A percentile compares a stretch with the other conserved stretches of the same genome.
These are phyloP conservation scores for Gymnothorax reevesii DNA, from an alignment of 2,797 vertebrate species.

Conservation along the genomic window DNA sequence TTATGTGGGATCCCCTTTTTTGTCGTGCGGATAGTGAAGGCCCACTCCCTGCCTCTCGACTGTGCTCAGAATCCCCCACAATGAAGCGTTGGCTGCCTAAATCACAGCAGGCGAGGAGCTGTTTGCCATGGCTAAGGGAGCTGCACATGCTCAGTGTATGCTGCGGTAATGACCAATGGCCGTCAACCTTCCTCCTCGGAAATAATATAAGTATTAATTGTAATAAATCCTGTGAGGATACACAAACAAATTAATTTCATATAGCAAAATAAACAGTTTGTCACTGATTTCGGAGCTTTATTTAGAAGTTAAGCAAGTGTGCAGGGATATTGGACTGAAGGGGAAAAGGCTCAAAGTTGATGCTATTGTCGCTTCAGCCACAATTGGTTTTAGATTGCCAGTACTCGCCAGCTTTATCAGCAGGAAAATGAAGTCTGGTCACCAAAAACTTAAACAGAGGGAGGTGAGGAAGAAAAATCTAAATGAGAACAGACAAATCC, in stretches of 20 bases:
- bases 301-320: no score
- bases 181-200: background rate
- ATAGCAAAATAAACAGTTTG: no score
- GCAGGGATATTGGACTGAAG: no score
- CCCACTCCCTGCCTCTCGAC: constrained; percentile 34
- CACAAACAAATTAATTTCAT: background rate
- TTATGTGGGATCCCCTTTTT: constrained; percentile 46
- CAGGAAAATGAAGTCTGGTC: no score
- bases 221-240: background rate
- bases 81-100: constrained; percentile 16
- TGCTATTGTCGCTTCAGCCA: no score
- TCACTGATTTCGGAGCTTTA: no score
- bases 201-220: background rate
- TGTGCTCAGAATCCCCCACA: constrained; percentile 13
- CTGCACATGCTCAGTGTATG: constrained; percentile 28
- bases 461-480: no score
- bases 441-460: no score
- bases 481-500: no score
- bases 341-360: no score
- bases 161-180: background rate
- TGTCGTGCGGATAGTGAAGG: constrained; percentile 30
- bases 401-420: no score
- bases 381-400: no score
- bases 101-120: constrained; percentile 20
- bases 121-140: background rate